Conservation (phyloP, 2,113 vertebrate species). For the Pagrus major region DNA sequence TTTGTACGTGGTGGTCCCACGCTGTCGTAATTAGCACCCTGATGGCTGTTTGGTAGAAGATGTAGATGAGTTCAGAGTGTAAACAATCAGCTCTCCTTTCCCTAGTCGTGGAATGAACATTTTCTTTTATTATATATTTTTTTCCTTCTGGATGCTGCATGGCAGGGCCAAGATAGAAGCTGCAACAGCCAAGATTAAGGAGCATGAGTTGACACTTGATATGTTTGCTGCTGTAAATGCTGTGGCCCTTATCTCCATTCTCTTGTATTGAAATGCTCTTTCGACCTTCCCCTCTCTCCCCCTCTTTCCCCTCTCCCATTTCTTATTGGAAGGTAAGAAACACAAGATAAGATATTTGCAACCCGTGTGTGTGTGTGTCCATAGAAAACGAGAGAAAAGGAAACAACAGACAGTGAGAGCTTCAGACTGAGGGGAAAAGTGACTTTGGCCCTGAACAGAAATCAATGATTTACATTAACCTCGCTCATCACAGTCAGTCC, state of each 20-base stretch:
- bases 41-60: constrained; percentile 37
- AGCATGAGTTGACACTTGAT: constrained; percentile 78
- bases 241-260: constrained; percentile 61
- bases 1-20: constrained; percentile 43
- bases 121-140: neutral
- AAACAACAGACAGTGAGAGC: constrained; percentile 58
- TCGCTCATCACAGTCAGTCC: constrained; percentile 66
- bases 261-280: constrained; percentile 70
- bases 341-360: constrained; percentile 62
- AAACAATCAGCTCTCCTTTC: constrained; percentile 29
- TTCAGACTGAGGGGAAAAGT: constrained; percentile 67
- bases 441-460: constrained; percentile 76
- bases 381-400: constrained; percentile 45
- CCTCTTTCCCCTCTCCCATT: constrained; percentile 57
- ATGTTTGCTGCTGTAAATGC: constrained; percentile 70
- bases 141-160: constrained; percentile 79
- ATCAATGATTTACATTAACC: constrained; percentile 84
- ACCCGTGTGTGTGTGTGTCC: constrained; percentile 57
- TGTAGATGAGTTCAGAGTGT: constrained; percentile 11
- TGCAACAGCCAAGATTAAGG: constrained; percentile 64
- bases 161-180: constrained; percentile 65
- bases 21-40: constrained; percentile 35
- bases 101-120: constrained; percentile 56
- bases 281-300: constrained; percentile 47
- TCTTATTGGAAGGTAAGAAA: constrained; percentile 85